Percentiles rank a stretch among this genome's conserved stretches.
Conservation (phyloP, 2,888 invertebrate species). For the Temnothorax rugatulus region DNA sequence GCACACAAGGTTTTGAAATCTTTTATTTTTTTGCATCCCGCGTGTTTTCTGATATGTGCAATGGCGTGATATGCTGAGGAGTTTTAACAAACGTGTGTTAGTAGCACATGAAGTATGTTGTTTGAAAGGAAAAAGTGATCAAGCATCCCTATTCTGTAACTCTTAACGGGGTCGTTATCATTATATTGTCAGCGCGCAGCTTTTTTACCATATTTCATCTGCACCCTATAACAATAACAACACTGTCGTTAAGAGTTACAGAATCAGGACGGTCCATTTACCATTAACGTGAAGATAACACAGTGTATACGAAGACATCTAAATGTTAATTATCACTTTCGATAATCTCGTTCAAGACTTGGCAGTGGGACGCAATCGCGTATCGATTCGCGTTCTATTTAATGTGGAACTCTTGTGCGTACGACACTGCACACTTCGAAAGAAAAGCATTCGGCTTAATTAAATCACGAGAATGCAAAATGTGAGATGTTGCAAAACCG, state of each 20-base stretch:
- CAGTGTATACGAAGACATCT: not conserved
- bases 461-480: not conserved
- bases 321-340: slow-evolving; percentile 41
- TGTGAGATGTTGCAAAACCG: not conserved
- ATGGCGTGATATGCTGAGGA: not conserved
- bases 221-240: no score
- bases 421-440: not conserved
- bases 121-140: not conserved
- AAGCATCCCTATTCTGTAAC: no score
- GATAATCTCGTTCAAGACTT: slow-evolving; percentile 47
- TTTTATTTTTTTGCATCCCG: no score
- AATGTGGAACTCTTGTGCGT: slow-evolving; percentile 36
- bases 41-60: not conserved
- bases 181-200: no score
- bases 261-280: not conserved
- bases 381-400: slow-evolving; percentile 63
- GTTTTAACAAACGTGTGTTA: not conserved
- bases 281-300: not conserved
- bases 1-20: no score
- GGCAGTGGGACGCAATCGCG: slow-evolving; percentile 48
- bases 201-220: no score
- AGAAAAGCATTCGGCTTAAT: slow-evolving; percentile 17
- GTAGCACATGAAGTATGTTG: not conserved
- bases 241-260: no score
- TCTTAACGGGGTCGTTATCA: no score